Evolutionary conservation across 2,797 vertebrate species (phyloP).

Genomic region (Urophycis tenuis): DNA sequence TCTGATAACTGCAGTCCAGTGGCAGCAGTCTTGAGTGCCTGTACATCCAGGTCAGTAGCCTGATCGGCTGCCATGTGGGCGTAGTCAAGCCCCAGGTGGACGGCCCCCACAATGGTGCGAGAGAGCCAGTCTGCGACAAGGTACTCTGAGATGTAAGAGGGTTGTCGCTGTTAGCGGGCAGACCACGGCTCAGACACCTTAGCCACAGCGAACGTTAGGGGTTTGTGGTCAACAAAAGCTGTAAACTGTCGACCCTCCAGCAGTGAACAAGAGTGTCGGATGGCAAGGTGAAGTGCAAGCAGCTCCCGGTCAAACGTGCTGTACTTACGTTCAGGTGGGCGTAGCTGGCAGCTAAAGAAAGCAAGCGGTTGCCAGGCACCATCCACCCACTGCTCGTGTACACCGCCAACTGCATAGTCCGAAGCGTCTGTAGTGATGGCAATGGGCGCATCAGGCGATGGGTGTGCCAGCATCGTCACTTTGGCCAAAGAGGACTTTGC

Average conservation of each 20-base stretch:
- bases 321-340: no score
- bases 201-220: neutral
- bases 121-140: slow-evolving; percentile 4
- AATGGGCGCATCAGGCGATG: no score
- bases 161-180: neutral
- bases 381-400: no score
- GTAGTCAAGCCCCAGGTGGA: slow-evolving; percentile 13
- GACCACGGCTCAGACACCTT: neutral
- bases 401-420: no score
- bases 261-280: neutral
- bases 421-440: no score
- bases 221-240: neutral
- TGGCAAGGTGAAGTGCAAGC: neutral
- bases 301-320: neutral
- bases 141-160: neutral
- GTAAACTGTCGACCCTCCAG: no score
- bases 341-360: no score
- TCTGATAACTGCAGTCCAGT: no score
- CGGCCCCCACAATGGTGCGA: no score
- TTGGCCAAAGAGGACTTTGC: no score
- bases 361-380: no score
- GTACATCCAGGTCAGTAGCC: slow-evolving; percentile 2
- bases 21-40: neutral
- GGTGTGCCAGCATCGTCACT: no score
- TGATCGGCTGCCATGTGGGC: neutral